These are phyloP conservation scores for Caranx ignobilis DNA, from an alignment of 2,113 vertebrate genomes.

Conservation along the genomic window DNA sequence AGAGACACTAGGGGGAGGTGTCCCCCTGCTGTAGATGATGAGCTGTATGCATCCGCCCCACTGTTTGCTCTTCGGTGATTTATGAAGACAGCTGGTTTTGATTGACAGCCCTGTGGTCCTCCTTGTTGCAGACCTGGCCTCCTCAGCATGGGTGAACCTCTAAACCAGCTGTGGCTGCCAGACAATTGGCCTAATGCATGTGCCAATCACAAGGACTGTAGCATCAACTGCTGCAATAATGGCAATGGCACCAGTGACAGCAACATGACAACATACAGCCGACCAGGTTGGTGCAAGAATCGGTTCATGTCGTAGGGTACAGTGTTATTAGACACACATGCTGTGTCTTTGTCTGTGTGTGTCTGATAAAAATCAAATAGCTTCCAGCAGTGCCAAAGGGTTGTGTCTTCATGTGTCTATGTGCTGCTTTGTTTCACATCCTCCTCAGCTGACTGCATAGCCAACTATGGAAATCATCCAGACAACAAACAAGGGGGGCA, in stretches of 20 bases:
- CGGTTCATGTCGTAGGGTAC: constrained; percentile 3
- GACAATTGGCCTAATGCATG: constrained; percentile 96
- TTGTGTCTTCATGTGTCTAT: constrained; percentile 23
- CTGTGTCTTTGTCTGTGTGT: not conserved
- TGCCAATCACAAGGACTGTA: constrained; percentile 93
- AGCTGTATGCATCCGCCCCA: not conserved
- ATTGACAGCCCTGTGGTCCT: constrained; percentile 60
- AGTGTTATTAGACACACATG: not conserved
- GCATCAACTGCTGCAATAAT: constrained; percentile 94
- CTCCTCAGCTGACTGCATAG: constrained; percentile 94
- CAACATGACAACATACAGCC: constrained; percentile 95
- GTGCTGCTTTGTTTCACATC: constrained; percentile 37
- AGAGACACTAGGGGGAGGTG: constrained; percentile 72
- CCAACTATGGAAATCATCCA: constrained; percentile 96
- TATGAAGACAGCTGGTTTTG: constrained; percentile 46
- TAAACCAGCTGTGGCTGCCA: constrained; percentile 92
- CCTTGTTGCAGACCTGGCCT: constrained; percentile 89
- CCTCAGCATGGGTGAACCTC: constrained; percentile 91
- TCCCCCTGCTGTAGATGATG: constrained; percentile 36
- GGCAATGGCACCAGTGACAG: constrained; percentile 93
- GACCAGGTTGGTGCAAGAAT: constrained; percentile 88
- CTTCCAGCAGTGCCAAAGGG: not conserved
- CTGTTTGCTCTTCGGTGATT: not conserved
- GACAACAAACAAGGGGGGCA: constrained; percentile 93
- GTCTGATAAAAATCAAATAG: constrained; percentile 3